phyloP scores from a whole-genome alignment of 1,140 invertebrate genomes.

The Hypsibius dujardini region DNA sequence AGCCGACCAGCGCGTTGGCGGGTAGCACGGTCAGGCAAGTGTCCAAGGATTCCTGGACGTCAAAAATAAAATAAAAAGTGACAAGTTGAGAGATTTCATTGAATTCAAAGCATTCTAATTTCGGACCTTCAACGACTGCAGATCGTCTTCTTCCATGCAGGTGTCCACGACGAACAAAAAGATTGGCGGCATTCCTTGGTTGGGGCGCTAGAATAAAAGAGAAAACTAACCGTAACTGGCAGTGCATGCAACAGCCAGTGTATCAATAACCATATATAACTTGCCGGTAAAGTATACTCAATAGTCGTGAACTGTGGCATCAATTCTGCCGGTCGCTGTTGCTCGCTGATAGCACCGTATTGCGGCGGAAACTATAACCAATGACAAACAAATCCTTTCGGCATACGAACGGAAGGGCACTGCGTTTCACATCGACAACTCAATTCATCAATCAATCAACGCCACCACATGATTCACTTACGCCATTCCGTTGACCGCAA shows the following conservation, averaged over 20 bases:
- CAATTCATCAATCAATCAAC: background rate
- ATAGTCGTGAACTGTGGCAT: constrained; percentile 93
- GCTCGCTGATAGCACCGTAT: constrained; percentile 92
- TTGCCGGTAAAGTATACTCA: constrained; percentile 83
- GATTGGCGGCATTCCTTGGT: constrained; percentile 74
- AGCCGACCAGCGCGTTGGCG: constrained; percentile 76
- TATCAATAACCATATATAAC: constrained; percentile 18
- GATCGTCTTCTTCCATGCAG: constrained; percentile 91
- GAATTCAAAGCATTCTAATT: background rate
- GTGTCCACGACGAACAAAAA: constrained; percentile 93
- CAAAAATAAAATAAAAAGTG: constrained; percentile 21
- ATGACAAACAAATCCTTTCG: no score
- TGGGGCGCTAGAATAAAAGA: constrained; percentile 41
- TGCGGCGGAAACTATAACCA: constrained; percentile 70
- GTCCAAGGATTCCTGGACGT: constrained; percentile 61
- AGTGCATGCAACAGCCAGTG: background rate
- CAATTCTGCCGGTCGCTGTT: constrained; percentile 89
- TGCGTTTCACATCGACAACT: no score
- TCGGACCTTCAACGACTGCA: constrained; percentile 62
- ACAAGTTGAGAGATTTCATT: constrained; percentile 16
- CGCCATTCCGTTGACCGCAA: constrained; percentile 91
- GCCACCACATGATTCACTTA: constrained; percentile 40
- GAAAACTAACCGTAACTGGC: constrained; percentile 23
- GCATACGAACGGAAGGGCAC: no score
- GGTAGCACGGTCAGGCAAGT: constrained; percentile 88